phyloP scores from a whole-genome alignment of 2,797 vertebrate species.

The Pseudomugil tenellus region DNA sequence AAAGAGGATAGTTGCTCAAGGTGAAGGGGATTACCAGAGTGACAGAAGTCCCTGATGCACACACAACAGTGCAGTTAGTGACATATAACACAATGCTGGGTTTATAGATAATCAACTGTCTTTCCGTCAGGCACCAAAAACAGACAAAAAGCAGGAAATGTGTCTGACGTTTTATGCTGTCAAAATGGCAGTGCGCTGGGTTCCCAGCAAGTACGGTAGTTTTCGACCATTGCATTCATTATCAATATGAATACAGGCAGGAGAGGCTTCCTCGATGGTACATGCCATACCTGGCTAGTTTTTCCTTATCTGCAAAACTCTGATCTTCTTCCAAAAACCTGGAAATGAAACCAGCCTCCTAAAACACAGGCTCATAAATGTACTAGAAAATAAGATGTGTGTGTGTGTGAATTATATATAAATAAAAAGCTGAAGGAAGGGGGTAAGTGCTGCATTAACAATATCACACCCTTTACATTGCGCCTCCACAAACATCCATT shows the following conservation, averaged over 20 bases:
- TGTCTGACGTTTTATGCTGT: slow-evolving; percentile 35
- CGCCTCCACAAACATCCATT: not conserved
- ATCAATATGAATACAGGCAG: slow-evolving; percentile 57
- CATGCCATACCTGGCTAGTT: slow-evolving; percentile 90
- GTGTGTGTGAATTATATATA: not conserved
- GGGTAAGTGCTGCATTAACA: not conserved
- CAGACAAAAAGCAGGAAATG: slow-evolving; percentile 24
- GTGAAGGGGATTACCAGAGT: slow-evolving; percentile 56
- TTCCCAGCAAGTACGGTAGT: slow-evolving; percentile 47
- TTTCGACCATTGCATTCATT: slow-evolving; percentile 59
- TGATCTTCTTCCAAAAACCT: slow-evolving; percentile 92
- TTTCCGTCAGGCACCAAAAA: slow-evolving; percentile 57
- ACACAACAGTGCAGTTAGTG: slow-evolving; percentile 60
- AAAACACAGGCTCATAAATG: slow-evolving; percentile 73
- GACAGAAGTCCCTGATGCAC: slow-evolving; percentile 38
- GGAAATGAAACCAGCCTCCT: slow-evolving; percentile 88
- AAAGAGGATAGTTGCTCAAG: slow-evolving; percentile 74
- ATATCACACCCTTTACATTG: slow-evolving; percentile 12
- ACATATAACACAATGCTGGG: slow-evolving; percentile 36
- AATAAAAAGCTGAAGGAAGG: not conserved
- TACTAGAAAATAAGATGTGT: slow-evolving; percentile 22
- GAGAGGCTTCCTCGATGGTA: slow-evolving; percentile 77
- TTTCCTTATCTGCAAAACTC: slow-evolving; percentile 93
- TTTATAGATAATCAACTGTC: slow-evolving; percentile 37
- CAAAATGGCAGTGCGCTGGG: slow-evolving; percentile 39